Percentiles rank a stretch among this genome's conserved stretches.
Evolutionary conservation across 2,888 invertebrate species (phyloP).

Genomic region (Archips xylosteana): DNA sequence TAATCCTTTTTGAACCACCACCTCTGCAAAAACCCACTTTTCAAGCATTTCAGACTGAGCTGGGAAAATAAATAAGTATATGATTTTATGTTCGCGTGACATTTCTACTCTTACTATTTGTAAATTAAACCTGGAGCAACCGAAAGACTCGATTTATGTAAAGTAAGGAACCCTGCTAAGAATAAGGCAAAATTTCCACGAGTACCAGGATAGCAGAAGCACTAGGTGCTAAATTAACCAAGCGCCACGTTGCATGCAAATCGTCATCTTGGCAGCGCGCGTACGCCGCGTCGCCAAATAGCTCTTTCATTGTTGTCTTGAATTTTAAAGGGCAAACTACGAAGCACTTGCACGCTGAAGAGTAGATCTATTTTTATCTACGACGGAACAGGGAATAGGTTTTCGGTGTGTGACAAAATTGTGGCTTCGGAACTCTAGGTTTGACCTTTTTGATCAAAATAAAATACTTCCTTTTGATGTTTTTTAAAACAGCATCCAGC

Average conservation of each 20-base stretch:
- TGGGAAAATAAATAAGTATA: too few relatives aligned
- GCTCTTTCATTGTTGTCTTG: conserved; percentile 41
- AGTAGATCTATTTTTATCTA: conserved; percentile 22
- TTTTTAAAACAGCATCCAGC: not conserved
- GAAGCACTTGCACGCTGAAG: conserved; percentile 3
- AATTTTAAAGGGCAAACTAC: conserved; percentile 35
- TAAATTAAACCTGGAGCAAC: too few relatives aligned
- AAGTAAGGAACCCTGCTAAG: not conserved
- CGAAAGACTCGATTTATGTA: too few relatives aligned
- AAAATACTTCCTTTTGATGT: not conserved
- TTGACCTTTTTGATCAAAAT: not conserved
- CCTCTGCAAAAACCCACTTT: too few relatives aligned
- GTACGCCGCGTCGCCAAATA: conserved; percentile 35
- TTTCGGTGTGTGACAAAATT: not conserved
- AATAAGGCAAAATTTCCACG: conserved; percentile 6
- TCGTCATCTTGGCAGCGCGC: conserved; percentile 37
- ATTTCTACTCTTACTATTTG: too few relatives aligned
- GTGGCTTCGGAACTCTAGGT: not conserved
- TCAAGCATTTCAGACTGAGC: too few relatives aligned
- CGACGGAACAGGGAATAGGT: not conserved
- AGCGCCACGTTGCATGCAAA: conserved; percentile 36
- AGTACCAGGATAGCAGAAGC: conserved; percentile 22
- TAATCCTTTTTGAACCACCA: too few relatives aligned
- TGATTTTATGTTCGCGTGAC: too few relatives aligned
- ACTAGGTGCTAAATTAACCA: conserved; percentile 33